Evolutionary conservation across 2,888 invertebrate genomes (phyloP), one percentile per base, ranked within the genome.

Genomic region (Nasonia oneida): DNA sequence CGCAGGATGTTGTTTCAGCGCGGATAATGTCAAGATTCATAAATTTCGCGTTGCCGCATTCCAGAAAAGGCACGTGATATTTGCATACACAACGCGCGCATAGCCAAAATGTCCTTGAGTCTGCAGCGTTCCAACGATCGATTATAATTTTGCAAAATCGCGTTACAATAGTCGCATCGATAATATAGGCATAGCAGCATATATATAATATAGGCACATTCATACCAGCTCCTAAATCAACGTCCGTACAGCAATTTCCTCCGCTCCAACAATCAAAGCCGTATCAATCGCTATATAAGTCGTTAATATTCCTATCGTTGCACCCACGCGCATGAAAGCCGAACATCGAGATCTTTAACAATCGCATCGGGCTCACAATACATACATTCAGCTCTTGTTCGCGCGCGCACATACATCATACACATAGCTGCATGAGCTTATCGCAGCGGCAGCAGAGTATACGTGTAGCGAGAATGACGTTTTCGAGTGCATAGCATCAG

Each of bases 391-490:
- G 57, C 61, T 15, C 29, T n/a, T 50, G 39, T 1, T 29, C 61
- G 15, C 5, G 2, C 29, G 64, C 12, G 29, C 33, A 61, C n/a
- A 61, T 61, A 23, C 50, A 50, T 50, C n/a, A 50, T 71, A 37
- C 23, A 71, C 18, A 8, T n/a, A 8, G 78, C 42, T 18, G 15
- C 6, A 10, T 3, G 15, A n/a, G 81, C 84, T 86, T 86, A 86
- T 86, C 86, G 64, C 39, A 14, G 77, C 33, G 61, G 23, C 10
- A 70, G 23, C 10, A 47, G 23, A 23, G 23, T 61, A n/a, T n/a
- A n/a, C 8, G 6, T 61, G 23, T n/a, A 61, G 53, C 15, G 53
- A 53, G 81, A 84, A 86, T 86, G 86, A 86, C 84, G 81, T 86
- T 86, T 83, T 83, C 86, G 78, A 82, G 71, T 77, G 81, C 81